A percentile compares a stretch with the other conserved stretches of the same genome.
phyloP scores from a whole-genome alignment of 1,140 invertebrate species.

The Campoletis sonorensis region DNA sequence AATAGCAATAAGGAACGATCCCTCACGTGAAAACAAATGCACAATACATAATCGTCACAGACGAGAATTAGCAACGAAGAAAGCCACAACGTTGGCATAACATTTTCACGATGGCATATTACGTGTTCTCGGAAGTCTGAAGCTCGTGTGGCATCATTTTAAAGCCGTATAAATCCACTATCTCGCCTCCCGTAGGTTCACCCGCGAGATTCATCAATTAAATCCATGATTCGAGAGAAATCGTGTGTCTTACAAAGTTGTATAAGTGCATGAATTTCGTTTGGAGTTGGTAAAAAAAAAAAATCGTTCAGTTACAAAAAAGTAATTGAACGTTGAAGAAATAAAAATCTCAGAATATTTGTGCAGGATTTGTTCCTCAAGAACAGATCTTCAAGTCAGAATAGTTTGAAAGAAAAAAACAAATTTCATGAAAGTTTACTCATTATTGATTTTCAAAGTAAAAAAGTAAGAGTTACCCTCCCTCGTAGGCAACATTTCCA shows the following conservation, averaged over 20 bases:
- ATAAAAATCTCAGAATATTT: too few relatives aligned
- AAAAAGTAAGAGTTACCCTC: too few relatives aligned
- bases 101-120: not conserved
- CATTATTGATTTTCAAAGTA: too few relatives aligned
- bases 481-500: too few relatives aligned
- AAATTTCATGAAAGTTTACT: too few relatives aligned
- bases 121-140: not conserved
- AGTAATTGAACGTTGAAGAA: too few relatives aligned
- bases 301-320: too few relatives aligned
- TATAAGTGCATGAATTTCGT: not conserved
- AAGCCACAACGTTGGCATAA: conserved; percentile 11
- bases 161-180: not conserved
- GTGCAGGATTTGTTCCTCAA: too few relatives aligned
- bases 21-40: not conserved
- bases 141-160: not conserved
- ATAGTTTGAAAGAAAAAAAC: too few relatives aligned
- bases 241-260: not conserved
- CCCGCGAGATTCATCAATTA: not conserved
- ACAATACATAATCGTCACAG: not conserved
- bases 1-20: conserved; percentile 24
- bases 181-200: not conserved
- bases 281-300: not conserved
- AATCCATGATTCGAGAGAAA: not conserved
- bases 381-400: too few relatives aligned
- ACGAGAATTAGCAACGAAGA: not conserved